Evolutionary conservation across 2,113 vertebrate species (phyloP).

Genomic region (Murina feae): DNA sequence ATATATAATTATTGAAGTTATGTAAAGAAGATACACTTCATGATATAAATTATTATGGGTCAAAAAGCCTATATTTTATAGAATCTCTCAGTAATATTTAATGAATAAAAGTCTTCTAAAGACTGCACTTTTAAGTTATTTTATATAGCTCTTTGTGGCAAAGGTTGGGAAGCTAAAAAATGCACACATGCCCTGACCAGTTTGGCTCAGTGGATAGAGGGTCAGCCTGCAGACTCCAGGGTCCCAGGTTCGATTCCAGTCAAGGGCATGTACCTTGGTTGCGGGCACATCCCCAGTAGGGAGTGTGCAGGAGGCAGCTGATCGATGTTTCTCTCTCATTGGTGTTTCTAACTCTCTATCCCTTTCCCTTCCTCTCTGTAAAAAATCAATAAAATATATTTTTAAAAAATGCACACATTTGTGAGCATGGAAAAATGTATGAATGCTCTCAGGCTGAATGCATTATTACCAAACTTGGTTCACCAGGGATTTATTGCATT

Average conservation of each 20-base stretch:
- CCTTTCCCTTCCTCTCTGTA: too few species aligned
- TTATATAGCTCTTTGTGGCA: not conserved
- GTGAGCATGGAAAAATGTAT: not conserved
- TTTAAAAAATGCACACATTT: not conserved
- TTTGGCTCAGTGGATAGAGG: too few species aligned
- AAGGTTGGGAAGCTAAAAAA: not conserved
- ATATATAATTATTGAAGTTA: not conserved
- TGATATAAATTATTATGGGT: not conserved
- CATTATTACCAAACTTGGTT: constrained; percentile 30
- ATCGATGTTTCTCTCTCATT: too few species aligned
- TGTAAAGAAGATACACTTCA: not conserved
- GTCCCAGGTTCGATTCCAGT: too few species aligned
- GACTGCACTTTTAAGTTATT: not conserved
- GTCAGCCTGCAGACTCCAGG: too few species aligned
- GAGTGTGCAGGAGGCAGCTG: too few species aligned
- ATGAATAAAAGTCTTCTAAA: not conserved
- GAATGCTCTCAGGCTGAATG: not conserved
- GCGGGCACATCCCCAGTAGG: too few species aligned
- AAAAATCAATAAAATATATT: too few species aligned
- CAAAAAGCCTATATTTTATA: not conserved
- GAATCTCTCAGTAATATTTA: not conserved
- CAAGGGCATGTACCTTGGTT: too few species aligned
- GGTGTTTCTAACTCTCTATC: too few species aligned
- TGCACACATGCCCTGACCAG: too few species aligned
- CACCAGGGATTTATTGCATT: not conserved